These are phyloP conservation scores for Metridium senile DNA, from an alignment of 92 coral and sea anemone genomes.

Conservation along the genomic window DNA sequence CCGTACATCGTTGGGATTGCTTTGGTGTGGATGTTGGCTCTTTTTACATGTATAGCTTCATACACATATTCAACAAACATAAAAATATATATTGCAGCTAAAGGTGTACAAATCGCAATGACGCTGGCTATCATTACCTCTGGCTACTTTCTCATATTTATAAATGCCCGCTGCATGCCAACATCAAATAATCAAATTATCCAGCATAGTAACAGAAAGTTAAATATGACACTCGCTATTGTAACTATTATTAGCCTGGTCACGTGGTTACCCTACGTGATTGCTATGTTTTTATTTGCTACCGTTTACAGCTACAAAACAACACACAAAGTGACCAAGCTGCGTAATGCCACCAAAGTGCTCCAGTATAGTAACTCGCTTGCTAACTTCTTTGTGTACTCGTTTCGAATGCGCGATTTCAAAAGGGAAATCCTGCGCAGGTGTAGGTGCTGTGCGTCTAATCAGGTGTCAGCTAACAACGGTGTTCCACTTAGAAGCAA, in stretches of 20 bases:
- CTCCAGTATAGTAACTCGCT: slow-evolving; percentile 21
- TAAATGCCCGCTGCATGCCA: neutral
- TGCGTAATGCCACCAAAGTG: neutral
- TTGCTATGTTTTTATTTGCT: neutral
- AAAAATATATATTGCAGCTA: neutral
- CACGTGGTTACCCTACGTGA: neutral
- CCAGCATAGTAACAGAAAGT: neutral
- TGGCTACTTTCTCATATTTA: neutral
- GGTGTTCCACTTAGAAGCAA: neutral
- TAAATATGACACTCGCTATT: neutral
- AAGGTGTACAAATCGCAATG: neutral
- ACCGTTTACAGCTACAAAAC: neutral
- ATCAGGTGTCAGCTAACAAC: neutral
- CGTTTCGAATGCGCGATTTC: slow-evolving; percentile 18
- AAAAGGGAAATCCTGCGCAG: neutral
- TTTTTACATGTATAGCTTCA: neutral
- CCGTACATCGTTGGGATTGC: slow-evolving; percentile 15
- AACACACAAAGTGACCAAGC: neutral
- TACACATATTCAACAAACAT: neutral
- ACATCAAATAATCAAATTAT: neutral
- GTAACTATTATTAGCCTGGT: neutral
- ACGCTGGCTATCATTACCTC: neutral
- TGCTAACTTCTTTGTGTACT: slow-evolving; percentile 3
- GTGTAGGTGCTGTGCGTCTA: neutral
- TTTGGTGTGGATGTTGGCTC: slow-evolving; percentile 3